Conservation (phyloP, 2,888 invertebrate genomes). For the Galeopsomyia nigrocyanea region DNA sequence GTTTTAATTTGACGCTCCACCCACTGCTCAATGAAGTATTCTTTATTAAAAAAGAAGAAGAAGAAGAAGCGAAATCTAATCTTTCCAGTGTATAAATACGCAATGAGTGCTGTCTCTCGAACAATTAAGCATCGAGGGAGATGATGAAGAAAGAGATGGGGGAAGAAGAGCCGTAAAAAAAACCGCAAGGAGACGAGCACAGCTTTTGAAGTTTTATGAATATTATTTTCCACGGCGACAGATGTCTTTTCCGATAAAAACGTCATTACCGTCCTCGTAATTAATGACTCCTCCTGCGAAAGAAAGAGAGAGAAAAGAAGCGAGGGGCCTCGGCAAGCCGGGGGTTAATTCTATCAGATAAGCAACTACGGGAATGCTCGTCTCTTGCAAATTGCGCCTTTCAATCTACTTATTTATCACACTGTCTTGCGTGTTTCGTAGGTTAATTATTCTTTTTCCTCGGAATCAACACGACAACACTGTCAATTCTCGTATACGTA, state of each 20-base stretch:
- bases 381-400: slow-evolving; percentile 14
- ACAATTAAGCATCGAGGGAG: slow-evolving; percentile 14
- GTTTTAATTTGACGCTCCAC: slow-evolving; percentile 24
- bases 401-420: slow-evolving; percentile 17
- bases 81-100: slow-evolving; percentile 25
- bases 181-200: slow-evolving; percentile 48
- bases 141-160: slow-evolving; percentile 1
- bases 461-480: not conserved
- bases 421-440: slow-evolving; percentile 15
- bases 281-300: slow-evolving; percentile 62
- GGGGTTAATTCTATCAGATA: slow-evolving; percentile 50
- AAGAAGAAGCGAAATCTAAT: not conserved
- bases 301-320: slow-evolving; percentile 46
- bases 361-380: slow-evolving; percentile 36
- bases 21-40: slow-evolving; percentile 13
- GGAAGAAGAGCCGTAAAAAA: not conserved
- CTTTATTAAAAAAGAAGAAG: slow-evolving; percentile 14
- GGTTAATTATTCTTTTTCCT: slow-evolving; percentile 17
- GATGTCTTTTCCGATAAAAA: slow-evolving; percentile 68
- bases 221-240: slow-evolving; percentile 66
- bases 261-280: slow-evolving; percentile 60
- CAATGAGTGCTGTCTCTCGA: slow-evolving; percentile 14
- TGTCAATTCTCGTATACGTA: not conserved
- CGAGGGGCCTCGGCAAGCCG: slow-evolving; percentile 21
- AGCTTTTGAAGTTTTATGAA: slow-evolving; percentile 63